A percentile compares a stretch with the other conserved stretches of the same genome.
Evolutionary conservation across 64 coral and sea anemone genomes (phyloP).

Genomic region (Montipora capricornis): DNA sequence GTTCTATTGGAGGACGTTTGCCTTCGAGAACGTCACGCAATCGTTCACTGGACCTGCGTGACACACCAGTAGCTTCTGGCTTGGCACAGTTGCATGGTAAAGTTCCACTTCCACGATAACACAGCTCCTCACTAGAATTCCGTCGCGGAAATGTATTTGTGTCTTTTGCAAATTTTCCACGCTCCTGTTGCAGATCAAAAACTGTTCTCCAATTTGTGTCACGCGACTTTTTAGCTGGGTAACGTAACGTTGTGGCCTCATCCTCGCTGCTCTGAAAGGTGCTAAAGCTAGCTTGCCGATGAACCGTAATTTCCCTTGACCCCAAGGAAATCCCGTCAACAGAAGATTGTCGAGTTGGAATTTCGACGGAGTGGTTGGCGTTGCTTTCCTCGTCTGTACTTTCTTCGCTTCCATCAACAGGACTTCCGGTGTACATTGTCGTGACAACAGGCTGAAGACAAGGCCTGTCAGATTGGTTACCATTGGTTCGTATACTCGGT

Average conservation of each 20-base stretch:
- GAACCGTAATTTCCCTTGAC: constrained; percentile 17
- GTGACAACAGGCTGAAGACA: constrained; percentile 32
- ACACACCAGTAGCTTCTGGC: not conserved
- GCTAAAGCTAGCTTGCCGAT: constrained; percentile 36
- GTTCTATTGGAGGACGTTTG: not conserved
- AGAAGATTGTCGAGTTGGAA: not conserved
- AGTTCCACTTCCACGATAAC: not conserved
- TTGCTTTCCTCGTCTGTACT: not conserved
- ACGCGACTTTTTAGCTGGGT: not conserved
- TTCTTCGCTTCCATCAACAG: constrained; percentile 16
- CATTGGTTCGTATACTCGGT: constrained; percentile 61
- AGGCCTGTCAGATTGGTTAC: constrained; percentile 29
- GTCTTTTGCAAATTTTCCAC: not conserved
- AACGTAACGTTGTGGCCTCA: constrained; percentile 7
- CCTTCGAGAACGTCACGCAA: not conserved
- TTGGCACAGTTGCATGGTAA: not conserved
- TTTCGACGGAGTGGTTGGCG: no score
- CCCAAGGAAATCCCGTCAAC: constrained; percentile 24
- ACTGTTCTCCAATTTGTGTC: not conserved
- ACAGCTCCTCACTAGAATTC: constrained; percentile 2
- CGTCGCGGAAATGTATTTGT: not conserved
- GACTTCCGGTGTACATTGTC: constrained; percentile 22
- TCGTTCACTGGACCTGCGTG: not conserved
- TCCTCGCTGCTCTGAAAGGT: constrained; percentile 43
- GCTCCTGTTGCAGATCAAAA: constrained; percentile 6